These are phyloP conservation scores for Oriolus oriolus DNA, from an alignment of 2,113 vertebrate species.

Conservation along the genomic window DNA sequence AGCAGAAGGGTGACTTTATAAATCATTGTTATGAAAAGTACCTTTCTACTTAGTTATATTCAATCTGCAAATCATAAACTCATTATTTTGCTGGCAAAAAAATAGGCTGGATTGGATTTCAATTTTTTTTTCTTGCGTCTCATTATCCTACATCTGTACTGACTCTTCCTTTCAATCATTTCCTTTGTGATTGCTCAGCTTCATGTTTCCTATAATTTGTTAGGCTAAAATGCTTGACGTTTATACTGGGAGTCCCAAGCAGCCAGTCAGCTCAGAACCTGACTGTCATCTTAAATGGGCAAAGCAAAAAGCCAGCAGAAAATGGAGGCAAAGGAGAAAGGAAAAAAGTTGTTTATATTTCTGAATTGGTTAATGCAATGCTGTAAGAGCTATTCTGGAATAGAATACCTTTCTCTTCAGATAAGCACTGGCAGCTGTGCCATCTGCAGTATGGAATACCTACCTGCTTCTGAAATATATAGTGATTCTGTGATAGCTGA, in stretches of 20 bases:
- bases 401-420: constrained; percentile 49
- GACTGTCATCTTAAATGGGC: constrained; percentile 50
- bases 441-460: constrained; percentile 42
- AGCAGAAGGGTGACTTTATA: constrained; percentile 50
- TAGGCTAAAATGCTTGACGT: constrained; percentile 47
- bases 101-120: constrained; percentile 34
- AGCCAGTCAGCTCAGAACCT: constrained; percentile 15
- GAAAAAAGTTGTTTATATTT: constrained; percentile 49
- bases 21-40: constrained; percentile 62
- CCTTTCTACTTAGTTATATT: constrained; percentile 59
- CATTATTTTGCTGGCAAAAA: constrained; percentile 45
- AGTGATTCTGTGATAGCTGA: constrained; percentile 22
- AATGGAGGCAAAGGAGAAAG: constrained; percentile 43
- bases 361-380: constrained; percentile 57
- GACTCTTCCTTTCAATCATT: constrained; percentile 64
- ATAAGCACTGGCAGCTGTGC: constrained; percentile 50
- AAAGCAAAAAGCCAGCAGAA: constrained; percentile 48
- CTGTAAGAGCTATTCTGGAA: constrained; percentile 37
- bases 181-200: constrained; percentile 59
- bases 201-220: constrained; percentile 54
- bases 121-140: background rate
- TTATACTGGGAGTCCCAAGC: constrained; percentile 19
- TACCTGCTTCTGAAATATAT: constrained; percentile 51
- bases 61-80: constrained; percentile 63
- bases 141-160: constrained; percentile 45